These are phyloP conservation scores for pig (Sus scrofa) DNA, from an alignment of 2,113 vertebrate genomes.

Conservation along the genomic window T2T-Sscrofa CM000821.6:8858501-8859000, in stretches of 20 bases:
- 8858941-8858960: background rate
- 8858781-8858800: background rate
- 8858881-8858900: background rate
- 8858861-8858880: background rate
- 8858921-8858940: background rate
- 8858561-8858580: background rate
- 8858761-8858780: background rate
- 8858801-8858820: background rate
- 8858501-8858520: background rate
- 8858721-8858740: background rate
- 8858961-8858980: background rate
- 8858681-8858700: background rate
- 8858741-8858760: background rate
- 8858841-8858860: background rate
- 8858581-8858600: background rate
- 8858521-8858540: background rate
- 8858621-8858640: slow-evolving; percentile 16
- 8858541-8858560: background rate
- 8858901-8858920: slow-evolving; percentile 48
- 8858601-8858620: background rate
- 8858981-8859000: background rate
- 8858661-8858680: background rate
- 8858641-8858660: background rate
- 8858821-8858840: background rate
- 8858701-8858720: background rate